phyloP scores from a whole-genome alignment of 2,797 vertebrate genomes.

The Monodelphis domestica region DNA sequence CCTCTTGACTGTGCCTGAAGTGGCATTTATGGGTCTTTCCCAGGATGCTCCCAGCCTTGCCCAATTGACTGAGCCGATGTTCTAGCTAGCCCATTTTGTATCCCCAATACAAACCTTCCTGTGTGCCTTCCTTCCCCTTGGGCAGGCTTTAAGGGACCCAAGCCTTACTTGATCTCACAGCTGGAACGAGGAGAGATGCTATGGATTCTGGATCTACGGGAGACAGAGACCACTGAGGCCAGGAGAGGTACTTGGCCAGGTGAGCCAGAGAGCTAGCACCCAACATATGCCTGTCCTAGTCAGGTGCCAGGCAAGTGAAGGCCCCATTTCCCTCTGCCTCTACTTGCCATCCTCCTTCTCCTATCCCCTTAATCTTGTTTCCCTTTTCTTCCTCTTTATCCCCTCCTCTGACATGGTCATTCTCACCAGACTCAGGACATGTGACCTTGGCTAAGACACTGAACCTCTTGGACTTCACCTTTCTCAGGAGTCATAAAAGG shows the following conservation, averaged over 20 bases:
- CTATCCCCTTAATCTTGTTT: neutral
- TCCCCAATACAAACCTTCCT: neutral
- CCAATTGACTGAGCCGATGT: neutral
- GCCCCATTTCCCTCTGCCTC: neutral
- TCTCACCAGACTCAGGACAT: neutral
- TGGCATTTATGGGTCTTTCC: neutral
- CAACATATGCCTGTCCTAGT: neutral
- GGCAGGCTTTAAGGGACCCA: neutral
- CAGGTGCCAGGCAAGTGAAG: neutral
- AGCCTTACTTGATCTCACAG: neutral
- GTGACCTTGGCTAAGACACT: neutral
- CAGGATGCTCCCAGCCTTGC: neutral
- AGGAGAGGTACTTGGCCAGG: neutral
- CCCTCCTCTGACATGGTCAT: neutral
- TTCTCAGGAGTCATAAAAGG: neutral
- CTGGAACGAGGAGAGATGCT: neutral
- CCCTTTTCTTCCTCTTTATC: neutral
- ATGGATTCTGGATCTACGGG: neutral
- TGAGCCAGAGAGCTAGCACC: neutral
- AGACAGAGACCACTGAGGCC: neutral
- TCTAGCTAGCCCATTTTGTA: neutral
- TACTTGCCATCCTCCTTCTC: neutral
- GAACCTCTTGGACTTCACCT: neutral
- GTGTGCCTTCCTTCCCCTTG: neutral
- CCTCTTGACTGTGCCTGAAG: neutral